Percentiles rank a stretch among this genome's conserved stretches.
These are phyloP conservation scores for Germaria angustata DNA, from an alignment of 2,888 invertebrate species.

Conservation along the genomic window DNA sequence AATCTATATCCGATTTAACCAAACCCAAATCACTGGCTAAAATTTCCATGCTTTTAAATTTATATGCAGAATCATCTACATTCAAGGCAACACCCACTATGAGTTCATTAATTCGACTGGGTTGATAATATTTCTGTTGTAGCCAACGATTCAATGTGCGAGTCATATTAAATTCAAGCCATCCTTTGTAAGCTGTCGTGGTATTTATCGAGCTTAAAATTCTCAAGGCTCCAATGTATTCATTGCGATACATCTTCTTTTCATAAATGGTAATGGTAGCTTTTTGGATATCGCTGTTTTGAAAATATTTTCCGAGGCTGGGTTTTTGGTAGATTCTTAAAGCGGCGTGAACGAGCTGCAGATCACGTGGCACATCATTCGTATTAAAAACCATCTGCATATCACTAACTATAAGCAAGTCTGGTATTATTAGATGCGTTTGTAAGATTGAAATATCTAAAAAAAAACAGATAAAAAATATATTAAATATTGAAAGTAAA, in stretches of 20 bases:
- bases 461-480: background rate
- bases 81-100: slow-evolving; percentile 70
- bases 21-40: slow-evolving; percentile 87
- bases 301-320: slow-evolving; percentile 58
- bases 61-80: slow-evolving; percentile 78
- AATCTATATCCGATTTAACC: slow-evolving; percentile 82
- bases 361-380: slow-evolving; percentile 89
- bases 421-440: too few relatives aligned
- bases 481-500: too few relatives aligned
- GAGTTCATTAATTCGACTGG: slow-evolving; percentile 68
- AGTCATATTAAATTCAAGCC: slow-evolving; percentile 92
- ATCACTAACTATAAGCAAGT: slow-evolving; percentile 54
- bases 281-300: slow-evolving; percentile 55
- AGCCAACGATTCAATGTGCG: slow-evolving; percentile 89
- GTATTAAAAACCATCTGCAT: slow-evolving; percentile 86
- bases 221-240: slow-evolving; percentile 80
- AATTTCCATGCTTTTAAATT: slow-evolving; percentile 82
- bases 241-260: slow-evolving; percentile 61
- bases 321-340: slow-evolving; percentile 87
- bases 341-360: slow-evolving; percentile 89
- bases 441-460: slow-evolving; percentile 28
- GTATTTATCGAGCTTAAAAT: slow-evolving; percentile 87
- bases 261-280: slow-evolving; percentile 74
- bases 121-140: slow-evolving; percentile 61
- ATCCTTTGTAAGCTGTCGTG: slow-evolving; percentile 87